Conservation (phyloP, 2,888 invertebrate species). For the Peribatodes rhomboidaria region DNA sequence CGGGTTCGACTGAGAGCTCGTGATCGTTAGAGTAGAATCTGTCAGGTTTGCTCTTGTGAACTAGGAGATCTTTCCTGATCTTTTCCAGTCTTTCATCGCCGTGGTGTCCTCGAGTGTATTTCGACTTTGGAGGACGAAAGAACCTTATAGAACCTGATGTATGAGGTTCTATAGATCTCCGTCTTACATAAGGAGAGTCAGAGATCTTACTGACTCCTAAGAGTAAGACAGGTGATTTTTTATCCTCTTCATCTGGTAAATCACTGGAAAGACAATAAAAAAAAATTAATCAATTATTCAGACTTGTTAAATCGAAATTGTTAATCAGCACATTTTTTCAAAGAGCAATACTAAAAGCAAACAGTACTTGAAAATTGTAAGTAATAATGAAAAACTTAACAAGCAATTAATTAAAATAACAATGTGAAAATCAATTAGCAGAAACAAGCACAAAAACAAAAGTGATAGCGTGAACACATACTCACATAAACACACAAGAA, state of each 20-base stretch:
- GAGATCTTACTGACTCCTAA: constrained; percentile 87
- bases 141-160: constrained; percentile 77
- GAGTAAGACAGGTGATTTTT: constrained; percentile 87
- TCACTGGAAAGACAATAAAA: constrained; percentile 81
- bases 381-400: not conserved
- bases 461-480: constrained; percentile 31
- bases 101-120: constrained; percentile 79
- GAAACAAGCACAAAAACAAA: constrained; percentile 35
- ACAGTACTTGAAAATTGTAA: not conserved
- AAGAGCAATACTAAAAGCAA: not conserved
- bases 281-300: not conserved
- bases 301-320: not conserved
- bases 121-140: constrained; percentile 79
- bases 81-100: constrained; percentile 81
- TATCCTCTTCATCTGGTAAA: constrained; percentile 87
- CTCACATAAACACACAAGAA: constrained; percentile 39
- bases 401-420: not conserved
- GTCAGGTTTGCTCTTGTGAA: constrained; percentile 77
- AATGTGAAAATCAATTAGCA: constrained; percentile 13
- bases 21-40: constrained; percentile 78
- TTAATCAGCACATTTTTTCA: not conserved
- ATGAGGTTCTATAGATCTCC: constrained; percentile 75
- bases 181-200: constrained; percentile 77
- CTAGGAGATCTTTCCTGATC: constrained; percentile 77
- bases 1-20: constrained; percentile 71